A percentile compares a stretch with the other conserved stretches of the same genome.
phyloP scores from a whole-genome alignment of 2,888 invertebrate genomes.

The Parnassius apollo region DNA sequence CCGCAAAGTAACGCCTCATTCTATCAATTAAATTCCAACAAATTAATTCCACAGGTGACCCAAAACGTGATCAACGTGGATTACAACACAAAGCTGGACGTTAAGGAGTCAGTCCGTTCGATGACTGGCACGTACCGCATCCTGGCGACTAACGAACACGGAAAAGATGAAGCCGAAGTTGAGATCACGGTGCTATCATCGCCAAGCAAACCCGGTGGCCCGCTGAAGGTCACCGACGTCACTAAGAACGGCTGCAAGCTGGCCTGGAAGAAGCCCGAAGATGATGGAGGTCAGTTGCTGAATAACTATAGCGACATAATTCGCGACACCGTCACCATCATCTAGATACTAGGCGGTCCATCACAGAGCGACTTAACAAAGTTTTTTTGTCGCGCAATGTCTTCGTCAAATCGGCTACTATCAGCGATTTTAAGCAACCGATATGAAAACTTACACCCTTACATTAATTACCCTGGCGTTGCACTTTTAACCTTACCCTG shows the following conservation, averaged over 20 bases:
- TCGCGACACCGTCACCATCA: no score
- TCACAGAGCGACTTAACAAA: no score
- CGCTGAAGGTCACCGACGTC: constrained; percentile 92
- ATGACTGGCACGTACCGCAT: constrained; percentile 96
- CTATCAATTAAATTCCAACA: no score
- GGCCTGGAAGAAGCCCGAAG: constrained; percentile 96
- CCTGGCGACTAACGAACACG: constrained; percentile 93
- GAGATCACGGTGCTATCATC: constrained; percentile 93
- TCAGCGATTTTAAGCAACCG: no score
- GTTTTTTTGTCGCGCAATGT: no score
- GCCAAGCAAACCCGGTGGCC: constrained; percentile 93
- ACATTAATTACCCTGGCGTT: no score
- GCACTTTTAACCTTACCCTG: no score
- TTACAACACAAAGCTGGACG: constrained; percentile 93
- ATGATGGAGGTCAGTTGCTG: constrained; percentile 88
- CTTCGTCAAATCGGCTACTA: no score
- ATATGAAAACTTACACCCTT: no score
- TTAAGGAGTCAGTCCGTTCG: constrained; percentile 88
- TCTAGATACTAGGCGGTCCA: no score
- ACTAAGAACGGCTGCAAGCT: constrained; percentile 94
- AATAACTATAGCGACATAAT: no score
- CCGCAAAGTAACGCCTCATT: no score
- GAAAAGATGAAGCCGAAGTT: constrained; percentile 95
- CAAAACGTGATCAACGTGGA: constrained; percentile 91
- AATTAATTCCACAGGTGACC: constrained; percentile 70